Conservation (phyloP, 2,113 vertebrate species). For the Cavia aperea region DNA sequence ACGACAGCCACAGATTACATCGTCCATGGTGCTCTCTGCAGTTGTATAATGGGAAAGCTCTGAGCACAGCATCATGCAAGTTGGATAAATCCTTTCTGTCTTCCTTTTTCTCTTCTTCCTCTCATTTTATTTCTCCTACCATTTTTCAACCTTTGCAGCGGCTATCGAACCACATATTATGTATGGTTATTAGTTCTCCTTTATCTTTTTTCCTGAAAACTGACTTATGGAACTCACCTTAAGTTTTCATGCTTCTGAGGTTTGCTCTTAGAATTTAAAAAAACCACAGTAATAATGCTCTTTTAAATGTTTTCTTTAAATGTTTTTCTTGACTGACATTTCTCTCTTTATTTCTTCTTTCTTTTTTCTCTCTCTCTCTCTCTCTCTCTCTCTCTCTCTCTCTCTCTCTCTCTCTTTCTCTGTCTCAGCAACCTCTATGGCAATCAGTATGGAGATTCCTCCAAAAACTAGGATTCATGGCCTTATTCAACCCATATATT, state of each 20-base stretch:
- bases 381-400: too few species aligned
- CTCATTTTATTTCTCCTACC: not conserved
- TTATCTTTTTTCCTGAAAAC: not conserved
- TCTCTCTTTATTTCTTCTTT: too few species aligned
- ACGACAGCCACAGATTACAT: too few species aligned
- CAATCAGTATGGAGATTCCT: not conserved
- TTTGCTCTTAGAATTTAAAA: not conserved
- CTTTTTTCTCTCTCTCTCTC: too few species aligned
- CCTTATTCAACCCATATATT: not conserved
- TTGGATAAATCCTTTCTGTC: not conserved
- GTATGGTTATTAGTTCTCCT: not conserved
- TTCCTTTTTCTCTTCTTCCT: not conserved
- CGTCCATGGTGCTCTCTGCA: not conserved
- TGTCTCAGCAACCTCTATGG: not conserved
- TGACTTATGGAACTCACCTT: not conserved
- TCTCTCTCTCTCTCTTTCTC: not conserved
- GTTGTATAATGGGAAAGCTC: accelerated
- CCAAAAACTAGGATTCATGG: not conserved
- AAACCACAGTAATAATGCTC: not conserved
- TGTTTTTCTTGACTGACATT: not conserved
- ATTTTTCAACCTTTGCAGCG: not conserved
- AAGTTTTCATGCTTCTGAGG: not conserved
- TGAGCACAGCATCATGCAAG: too few species aligned
- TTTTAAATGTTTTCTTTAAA: not conserved
- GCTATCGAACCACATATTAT: not conserved